Conservation (phyloP, 2,113 vertebrate genomes). For the Dasyurus viverrinus region DNA sequence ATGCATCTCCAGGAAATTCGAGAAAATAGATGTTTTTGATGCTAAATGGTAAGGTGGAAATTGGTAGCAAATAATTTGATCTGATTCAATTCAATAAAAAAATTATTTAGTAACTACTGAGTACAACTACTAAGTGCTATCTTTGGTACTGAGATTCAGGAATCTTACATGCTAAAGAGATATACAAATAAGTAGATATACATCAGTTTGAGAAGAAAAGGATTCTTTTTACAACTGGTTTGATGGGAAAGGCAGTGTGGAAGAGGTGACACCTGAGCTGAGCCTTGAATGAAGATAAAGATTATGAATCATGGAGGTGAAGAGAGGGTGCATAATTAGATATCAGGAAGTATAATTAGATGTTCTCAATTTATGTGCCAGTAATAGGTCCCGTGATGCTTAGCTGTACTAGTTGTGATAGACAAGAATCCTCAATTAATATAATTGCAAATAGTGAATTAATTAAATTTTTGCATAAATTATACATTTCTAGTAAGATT, state of each 20-base stretch:
- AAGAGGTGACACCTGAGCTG: background rate
- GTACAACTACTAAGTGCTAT: background rate
- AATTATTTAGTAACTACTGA: background rate
- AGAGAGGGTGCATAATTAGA: background rate
- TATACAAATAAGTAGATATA: background rate
- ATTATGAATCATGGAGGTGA: background rate
- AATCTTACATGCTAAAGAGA: background rate
- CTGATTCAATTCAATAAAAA: background rate
- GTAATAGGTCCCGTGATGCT: background rate
- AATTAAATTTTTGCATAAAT: background rate
- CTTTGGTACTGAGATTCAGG: background rate
- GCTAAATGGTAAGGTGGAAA: background rate
- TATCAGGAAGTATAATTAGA: background rate
- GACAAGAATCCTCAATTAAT: slow-evolving; percentile 1
- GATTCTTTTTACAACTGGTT: background rate
- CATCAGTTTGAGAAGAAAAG: background rate
- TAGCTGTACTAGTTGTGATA: background rate
- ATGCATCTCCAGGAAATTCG: background rate
- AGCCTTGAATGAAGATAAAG: background rate
- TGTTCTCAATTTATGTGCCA: background rate
- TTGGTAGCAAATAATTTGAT: background rate
- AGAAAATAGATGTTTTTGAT: background rate
- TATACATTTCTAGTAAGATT: background rate
- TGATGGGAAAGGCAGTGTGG: background rate
- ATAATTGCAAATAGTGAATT: background rate